phyloP scores from a whole-genome alignment of 1,140 invertebrate genomes.

The Drosophila virilis region DNA sequence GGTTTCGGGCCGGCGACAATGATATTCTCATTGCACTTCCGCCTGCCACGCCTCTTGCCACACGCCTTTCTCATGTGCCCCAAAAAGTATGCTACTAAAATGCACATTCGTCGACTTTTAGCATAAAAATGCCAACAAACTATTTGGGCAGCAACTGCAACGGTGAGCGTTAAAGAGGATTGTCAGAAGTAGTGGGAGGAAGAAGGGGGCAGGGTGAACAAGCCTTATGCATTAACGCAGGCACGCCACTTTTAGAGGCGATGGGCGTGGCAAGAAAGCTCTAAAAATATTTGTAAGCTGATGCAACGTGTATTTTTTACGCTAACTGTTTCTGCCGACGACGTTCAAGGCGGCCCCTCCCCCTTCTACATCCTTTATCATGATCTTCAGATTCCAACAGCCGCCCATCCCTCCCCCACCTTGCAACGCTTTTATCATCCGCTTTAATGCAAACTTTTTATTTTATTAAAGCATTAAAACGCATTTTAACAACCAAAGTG shows the following conservation, averaged over 20 bases:
- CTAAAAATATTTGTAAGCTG: conserved; percentile 50
- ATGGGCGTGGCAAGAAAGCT: not conserved
- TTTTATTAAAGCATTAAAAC: conserved; percentile 84
- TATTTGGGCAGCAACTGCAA: conserved; percentile 32
- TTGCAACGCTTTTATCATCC: not conserved
- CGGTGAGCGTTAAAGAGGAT: not conserved
- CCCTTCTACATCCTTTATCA: too few relatives aligned
- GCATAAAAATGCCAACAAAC: conserved; percentile 56
- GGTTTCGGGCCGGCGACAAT: not conserved
- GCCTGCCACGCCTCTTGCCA: not conserved
- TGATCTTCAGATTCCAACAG: conserved; percentile 4
- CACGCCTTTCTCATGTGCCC: not conserved
- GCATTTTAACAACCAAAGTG: conserved; percentile 82
- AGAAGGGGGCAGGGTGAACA: not conserved
- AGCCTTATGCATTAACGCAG: conserved; percentile 45
- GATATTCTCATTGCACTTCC: not conserved
- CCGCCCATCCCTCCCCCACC: not conserved
- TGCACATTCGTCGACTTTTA: conserved; percentile 45
- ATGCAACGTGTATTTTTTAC: conserved; percentile 64
- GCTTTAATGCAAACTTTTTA: conserved; percentile 81
- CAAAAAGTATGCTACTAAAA: conserved; percentile 48
- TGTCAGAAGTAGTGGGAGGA: not conserved
- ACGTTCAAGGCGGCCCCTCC: not conserved
- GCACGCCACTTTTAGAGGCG: not conserved
- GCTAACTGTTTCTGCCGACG: conserved; percentile 74